Evolutionary conservation across 1,140 invertebrate species (phyloP).

Genomic region (Temnothorax longispinosus): DNA sequence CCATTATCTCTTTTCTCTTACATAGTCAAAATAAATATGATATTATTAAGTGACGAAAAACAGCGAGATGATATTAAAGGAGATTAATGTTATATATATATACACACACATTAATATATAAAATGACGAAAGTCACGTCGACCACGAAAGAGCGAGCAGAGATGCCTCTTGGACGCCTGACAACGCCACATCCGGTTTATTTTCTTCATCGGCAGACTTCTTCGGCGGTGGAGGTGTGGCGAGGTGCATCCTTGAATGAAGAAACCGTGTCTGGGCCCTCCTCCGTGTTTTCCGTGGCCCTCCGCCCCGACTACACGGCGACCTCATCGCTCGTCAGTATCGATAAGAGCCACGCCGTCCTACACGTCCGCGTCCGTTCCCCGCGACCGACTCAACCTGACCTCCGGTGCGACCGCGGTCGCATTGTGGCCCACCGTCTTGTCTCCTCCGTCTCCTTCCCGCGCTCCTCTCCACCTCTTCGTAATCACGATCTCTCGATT

Average conservation of each 20-base stretch:
- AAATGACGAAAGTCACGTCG: background rate
- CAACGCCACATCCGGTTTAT: conserved; percentile 50
- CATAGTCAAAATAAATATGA: background rate
- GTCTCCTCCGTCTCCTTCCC: conserved; percentile 5
- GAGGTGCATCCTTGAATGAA: conserved; percentile 44
- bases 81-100: background rate
- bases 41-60: background rate
- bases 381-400: conserved; percentile 33
- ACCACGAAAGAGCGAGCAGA: background rate
- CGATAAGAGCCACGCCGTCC: conserved; percentile 71
- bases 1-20: background rate
- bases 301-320: conserved; percentile 43
- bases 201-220: conserved; percentile 29
- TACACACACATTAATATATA: background rate
- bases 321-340: conserved; percentile 65
- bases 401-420: conserved; percentile 20
- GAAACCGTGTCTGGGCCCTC: conserved; percentile 42
- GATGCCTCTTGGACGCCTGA: conserved; percentile 12
- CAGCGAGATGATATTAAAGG: background rate
- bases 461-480: conserved; percentile 16
- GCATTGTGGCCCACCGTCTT: conserved; percentile 38
- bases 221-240: conserved; percentile 55
- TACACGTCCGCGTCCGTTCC: conserved; percentile 58
- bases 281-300: conserved; percentile 34
- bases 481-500: conserved; percentile 68